Percentiles rank a stretch among this genome's conserved stretches.
Evolutionary conservation across 2,797 vertebrate genomes (phyloP).

Genomic region (Aphelocoma californica): DNA sequence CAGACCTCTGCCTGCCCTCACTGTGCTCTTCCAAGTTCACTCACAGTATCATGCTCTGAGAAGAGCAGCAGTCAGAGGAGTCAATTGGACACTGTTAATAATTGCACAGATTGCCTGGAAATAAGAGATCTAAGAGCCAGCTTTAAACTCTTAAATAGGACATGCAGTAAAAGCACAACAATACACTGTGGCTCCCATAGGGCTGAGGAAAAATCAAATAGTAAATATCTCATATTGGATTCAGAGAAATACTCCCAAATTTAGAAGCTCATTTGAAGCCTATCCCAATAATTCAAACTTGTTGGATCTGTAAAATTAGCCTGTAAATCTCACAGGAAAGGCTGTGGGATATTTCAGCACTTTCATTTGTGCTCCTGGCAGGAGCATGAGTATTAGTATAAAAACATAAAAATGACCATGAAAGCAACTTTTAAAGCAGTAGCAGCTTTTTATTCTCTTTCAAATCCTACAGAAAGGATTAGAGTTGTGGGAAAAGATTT

Average conservation of each 20-base stretch:
- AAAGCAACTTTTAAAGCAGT: constrained; percentile 60
- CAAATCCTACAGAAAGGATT: constrained; percentile 61
- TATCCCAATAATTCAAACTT: constrained; percentile 31
- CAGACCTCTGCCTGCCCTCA: neutral
- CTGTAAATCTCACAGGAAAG: constrained; percentile 43
- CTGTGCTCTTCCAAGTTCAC: neutral
- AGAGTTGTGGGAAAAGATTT: constrained; percentile 57
- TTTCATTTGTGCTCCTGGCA: constrained; percentile 48
- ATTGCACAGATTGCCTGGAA: constrained; percentile 16
- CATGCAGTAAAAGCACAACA: neutral
- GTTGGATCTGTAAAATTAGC: constrained; percentile 51
- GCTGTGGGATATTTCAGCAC: constrained; percentile 24
- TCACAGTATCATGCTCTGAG: neutral
- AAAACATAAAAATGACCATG: constrained; percentile 59
- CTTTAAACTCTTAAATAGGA: neutral
- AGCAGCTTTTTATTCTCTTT: constrained; percentile 49
- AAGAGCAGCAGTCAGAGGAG: neutral
- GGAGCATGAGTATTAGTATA: constrained; percentile 27
- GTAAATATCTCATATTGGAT: neutral
- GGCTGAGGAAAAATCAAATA: neutral
- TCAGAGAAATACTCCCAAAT: constrained; percentile 16
- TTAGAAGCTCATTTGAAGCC: constrained; percentile 36
- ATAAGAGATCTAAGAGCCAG: constrained; percentile 2
- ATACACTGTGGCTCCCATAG: neutral
- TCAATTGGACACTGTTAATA: neutral